Evolutionary conservation across 2,888 invertebrate genomes (phyloP).

Genomic region (Watsonalla binaria): DNA sequence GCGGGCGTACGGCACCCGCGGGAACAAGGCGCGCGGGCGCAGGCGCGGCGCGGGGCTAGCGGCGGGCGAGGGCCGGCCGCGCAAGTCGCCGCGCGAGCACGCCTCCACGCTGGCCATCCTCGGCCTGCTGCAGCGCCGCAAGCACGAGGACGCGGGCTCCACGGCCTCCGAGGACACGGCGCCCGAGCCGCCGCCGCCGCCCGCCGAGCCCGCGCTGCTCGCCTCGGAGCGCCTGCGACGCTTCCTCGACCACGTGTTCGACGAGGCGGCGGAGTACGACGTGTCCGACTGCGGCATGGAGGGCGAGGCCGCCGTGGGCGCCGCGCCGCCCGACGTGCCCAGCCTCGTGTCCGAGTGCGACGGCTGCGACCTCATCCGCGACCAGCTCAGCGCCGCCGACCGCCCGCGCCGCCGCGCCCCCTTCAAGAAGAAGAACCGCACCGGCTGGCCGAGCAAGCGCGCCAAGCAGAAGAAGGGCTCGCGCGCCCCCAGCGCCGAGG

Average conservation of each 20-base stretch:
- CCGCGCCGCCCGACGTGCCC: slow-evolving; percentile 63
- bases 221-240: slow-evolving; percentile 62
- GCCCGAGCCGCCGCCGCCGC: slow-evolving; percentile 44
- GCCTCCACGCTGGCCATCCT: slow-evolving; percentile 92
- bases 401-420: slow-evolving; percentile 61
- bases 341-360: slow-evolving; percentile 67
- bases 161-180: slow-evolving; percentile 69
- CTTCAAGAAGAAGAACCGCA: slow-evolving; percentile 85
- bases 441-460: slow-evolving; percentile 87
- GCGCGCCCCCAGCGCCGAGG: slow-evolving; percentile 43
- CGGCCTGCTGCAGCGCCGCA: slow-evolving; percentile 79
- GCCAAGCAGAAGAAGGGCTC: slow-evolving; percentile 54
- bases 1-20: slow-evolving; percentile 61
- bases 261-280: slow-evolving; percentile 67
- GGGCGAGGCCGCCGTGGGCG: slow-evolving; percentile 49
- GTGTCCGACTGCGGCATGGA: slow-evolving; percentile 66
- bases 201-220: slow-evolving; percentile 47
- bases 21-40: slow-evolving; percentile 58
- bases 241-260: slow-evolving; percentile 67
- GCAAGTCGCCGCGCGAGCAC: slow-evolving; percentile 93
- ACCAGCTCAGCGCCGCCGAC: slow-evolving; percentile 46
- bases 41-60: slow-evolving; percentile 50
- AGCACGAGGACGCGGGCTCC: slow-evolving; percentile 65
- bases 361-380: slow-evolving; percentile 59
- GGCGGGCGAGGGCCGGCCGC: slow-evolving; percentile 78